phyloP scores from a whole-genome alignment of 2,797 vertebrate species.

The Enoplosus armatus region DNA sequence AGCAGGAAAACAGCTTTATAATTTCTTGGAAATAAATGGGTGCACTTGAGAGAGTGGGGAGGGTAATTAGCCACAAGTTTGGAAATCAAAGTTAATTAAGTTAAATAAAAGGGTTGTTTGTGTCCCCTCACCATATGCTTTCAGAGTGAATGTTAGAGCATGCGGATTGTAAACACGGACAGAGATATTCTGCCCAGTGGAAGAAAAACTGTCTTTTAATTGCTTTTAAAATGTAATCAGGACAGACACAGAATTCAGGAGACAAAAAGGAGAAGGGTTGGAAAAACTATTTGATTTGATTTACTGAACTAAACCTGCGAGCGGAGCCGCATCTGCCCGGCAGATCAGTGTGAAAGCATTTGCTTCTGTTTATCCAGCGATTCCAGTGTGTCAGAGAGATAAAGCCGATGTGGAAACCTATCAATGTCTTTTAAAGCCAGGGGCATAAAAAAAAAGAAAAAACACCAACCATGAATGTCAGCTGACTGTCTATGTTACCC shows the following conservation, averaged over 20 bases:
- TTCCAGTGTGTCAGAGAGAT: slow-evolving; percentile 53
- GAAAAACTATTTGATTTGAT: slow-evolving; percentile 61
- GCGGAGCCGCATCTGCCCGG: slow-evolving; percentile 67
- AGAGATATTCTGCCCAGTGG: background rate
- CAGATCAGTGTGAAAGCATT: slow-evolving; percentile 69
- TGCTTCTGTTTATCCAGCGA: slow-evolving; percentile 68
- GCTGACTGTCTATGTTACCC: slow-evolving; percentile 29
- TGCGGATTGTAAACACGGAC: background rate
- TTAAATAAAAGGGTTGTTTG: slow-evolving; percentile 22
- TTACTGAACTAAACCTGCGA: slow-evolving; percentile 51
- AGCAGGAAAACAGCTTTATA: slow-evolving; percentile 17
- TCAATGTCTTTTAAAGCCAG: slow-evolving; percentile 46
- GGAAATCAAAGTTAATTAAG: slow-evolving; percentile 13
- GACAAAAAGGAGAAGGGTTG: slow-evolving; percentile 29
- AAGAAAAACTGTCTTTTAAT: slow-evolving; percentile 3
- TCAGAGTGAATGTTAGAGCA: background rate
- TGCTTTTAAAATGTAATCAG: slow-evolving; percentile 22
- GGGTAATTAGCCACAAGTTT: slow-evolving; percentile 4
- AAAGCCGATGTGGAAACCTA: slow-evolving; percentile 53
- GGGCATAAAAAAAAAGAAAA: slow-evolving; percentile 48
- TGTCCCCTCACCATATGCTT: background rate
- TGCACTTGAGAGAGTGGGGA: slow-evolving; percentile 5
- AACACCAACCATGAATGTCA: slow-evolving; percentile 33
- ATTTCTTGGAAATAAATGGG: slow-evolving; percentile 32
- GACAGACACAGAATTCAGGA: slow-evolving; percentile 25